Conservation (phyloP, 1,140 invertebrate genomes). For the Diprion similis region DNA sequence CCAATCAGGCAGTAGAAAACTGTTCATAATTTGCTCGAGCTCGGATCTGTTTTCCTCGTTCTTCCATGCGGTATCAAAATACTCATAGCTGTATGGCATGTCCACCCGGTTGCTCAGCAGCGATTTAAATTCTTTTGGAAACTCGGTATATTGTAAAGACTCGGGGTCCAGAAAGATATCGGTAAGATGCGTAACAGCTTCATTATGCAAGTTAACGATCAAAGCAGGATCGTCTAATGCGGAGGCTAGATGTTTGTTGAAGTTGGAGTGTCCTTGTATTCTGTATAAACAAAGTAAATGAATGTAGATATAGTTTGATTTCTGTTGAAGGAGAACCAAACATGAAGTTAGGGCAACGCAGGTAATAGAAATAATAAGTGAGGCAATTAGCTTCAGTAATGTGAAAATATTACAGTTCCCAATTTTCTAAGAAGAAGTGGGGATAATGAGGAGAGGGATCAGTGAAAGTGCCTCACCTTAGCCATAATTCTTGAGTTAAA, state of each 20-base stretch:
- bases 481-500: conserved; percentile 72
- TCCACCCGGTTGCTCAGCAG: conserved; percentile 50
- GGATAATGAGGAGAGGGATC: conserved; percentile 15
- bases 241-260: conserved; percentile 56
- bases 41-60: conserved; percentile 41
- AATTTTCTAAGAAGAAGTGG: not conserved
- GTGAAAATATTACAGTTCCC: not conserved
- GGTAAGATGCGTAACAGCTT: conserved; percentile 67
- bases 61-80: conserved; percentile 65
- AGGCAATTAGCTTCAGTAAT: not conserved
- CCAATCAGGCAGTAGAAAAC: conserved; percentile 50
- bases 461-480: conserved; percentile 48
- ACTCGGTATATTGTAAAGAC: conserved; percentile 53
- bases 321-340: too few relatives aligned
- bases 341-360: too few relatives aligned
- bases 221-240: conserved; percentile 65
- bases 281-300: conserved; percentile 35
- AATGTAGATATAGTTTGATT: not conserved
- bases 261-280: conserved; percentile 61
- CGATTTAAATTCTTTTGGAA: conserved; percentile 62
- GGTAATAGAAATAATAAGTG: not conserved
- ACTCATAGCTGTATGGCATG: conserved; percentile 62
- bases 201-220: conserved; percentile 70
- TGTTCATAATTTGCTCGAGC: conserved; percentile 41
- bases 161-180: conserved; percentile 66